A percentile compares a stretch with the other conserved stretches of the same genome.
Evolutionary conservation across 2,113 vertebrate genomes (phyloP).

Genomic region (Odontophorus gujanensis): DNA sequence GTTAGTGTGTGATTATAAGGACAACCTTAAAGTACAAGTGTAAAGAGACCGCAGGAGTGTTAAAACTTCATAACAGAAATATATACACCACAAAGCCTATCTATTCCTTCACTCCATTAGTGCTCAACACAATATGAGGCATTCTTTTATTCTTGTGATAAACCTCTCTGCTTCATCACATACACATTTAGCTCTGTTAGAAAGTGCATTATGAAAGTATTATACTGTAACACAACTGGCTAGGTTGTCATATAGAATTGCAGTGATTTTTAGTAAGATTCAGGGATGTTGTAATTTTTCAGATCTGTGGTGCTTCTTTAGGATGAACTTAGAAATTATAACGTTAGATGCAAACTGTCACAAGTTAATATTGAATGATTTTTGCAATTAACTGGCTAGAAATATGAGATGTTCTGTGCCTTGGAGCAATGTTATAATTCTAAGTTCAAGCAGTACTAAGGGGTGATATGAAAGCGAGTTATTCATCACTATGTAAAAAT

Average conservation of each 20-base stretch:
- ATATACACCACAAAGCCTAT: too few species aligned
- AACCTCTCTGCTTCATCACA: not conserved
- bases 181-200: not conserved
- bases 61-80: not conserved
- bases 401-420: not conserved
- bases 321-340: not conserved
- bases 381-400: not conserved
- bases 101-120: not conserved
- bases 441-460: not conserved
- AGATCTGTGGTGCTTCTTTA: not conserved
- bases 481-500: conserved; percentile 14
- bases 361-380: not conserved
- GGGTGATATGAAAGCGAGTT: not conserved
- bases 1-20: conserved; percentile 19
- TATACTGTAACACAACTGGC: not conserved
- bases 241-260: not conserved
- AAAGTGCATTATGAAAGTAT: not conserved
- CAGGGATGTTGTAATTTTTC: not conserved
- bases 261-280: not conserved
- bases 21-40: conserved; percentile 12
- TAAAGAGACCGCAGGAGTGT: not conserved
- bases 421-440: not conserved
- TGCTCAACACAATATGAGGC: not conserved
- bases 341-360: not conserved
- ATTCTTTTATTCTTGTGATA: not conserved